phyloP scores from a whole-genome alignment of 2,113 vertebrate species.

The Dascyllus trimaculatus region DNA sequence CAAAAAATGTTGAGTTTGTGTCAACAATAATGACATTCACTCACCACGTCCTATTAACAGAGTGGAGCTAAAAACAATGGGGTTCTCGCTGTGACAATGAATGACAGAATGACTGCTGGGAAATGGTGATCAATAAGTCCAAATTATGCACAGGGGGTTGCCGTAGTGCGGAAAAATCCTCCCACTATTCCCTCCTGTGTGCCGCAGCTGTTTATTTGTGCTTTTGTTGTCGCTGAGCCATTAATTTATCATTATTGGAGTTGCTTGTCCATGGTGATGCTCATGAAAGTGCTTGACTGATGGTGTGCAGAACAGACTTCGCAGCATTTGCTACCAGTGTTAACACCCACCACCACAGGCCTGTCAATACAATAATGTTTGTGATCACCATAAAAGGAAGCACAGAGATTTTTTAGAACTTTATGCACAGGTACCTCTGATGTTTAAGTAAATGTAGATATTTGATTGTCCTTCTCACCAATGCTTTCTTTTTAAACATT shows the following conservation, averaged over 20 bases:
- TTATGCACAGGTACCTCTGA: not conserved
- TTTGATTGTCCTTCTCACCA: no score
- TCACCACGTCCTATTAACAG: not conserved
- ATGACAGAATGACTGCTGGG: slow-evolving; percentile 28
- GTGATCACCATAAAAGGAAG: slow-evolving; percentile 11
- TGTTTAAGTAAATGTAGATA: not conserved
- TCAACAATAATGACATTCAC: not conserved
- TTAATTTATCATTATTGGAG: slow-evolving; percentile 1
- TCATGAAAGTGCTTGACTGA: not conserved
- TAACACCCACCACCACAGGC: no score
- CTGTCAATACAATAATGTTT: not conserved
- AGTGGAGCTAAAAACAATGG: not conserved
- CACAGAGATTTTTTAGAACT: not conserved
- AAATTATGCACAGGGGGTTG: slow-evolving; percentile 8
- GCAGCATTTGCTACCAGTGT: not conserved
- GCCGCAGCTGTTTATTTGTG: slow-evolving; percentile 23
- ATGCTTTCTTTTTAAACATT: no score
- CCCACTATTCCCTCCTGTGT: not conserved
- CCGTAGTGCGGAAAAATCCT: not conserved
- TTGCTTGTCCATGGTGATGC: not conserved
- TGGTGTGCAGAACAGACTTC: slow-evolving; percentile 1
- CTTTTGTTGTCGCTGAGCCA: slow-evolving; percentile 16
- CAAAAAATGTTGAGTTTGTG: not conserved
- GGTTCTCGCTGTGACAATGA: slow-evolving; percentile 15
- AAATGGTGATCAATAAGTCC: slow-evolving; percentile 20